Base-by-base conservation (phyloP, 2,113 vertebrate species). In the Fulica atra region DNA sequence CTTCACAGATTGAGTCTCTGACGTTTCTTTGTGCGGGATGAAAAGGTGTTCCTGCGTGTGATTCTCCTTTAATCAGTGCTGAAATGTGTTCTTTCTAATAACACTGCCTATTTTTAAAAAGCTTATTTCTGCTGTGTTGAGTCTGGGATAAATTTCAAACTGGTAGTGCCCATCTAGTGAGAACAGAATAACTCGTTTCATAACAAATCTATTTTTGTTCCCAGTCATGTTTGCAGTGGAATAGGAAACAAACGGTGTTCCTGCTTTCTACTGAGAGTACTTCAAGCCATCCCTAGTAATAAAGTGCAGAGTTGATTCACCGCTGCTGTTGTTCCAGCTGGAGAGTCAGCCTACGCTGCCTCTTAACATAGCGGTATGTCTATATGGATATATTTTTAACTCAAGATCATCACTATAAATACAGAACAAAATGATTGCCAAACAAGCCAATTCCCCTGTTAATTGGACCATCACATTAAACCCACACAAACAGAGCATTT, bases 131-230 rank as follows among this genome's bases (percentile, higher is more conserved):
- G 23, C 33, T 63, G 11, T 53, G 31, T 16, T 70, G 42, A 46
- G 46, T 46, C 42, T 83, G 66, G 25, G 36, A 80, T 38, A 51
- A 66, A 70, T 64, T 81, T 85, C 38, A 84, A 59, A 38, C 53
- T 42, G 21, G 57, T 79, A 72, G 35, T 19, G 64, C 10, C 21
- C 28, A 69, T 79, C 28, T 57, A 80, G 66, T 28, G n/a, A 72
- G 59, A 71, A 69, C 21, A 76, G 44, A 79, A 76, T 61, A 76
- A 76, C 33, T 93, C 19, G 59, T 77, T 92, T 83, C 54, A 65
- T 61, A 89, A 66, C 64, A 86, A 91, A 95, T 16, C 19, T 87
- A 65, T 88, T 92, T 95, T 69, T 77, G 31, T 89, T 85, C 38
- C 50, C 79, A 6, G n/a, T 40, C 21, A 1, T 71, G 42, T 72